Conservation (phyloP, 35 echinoderm and acorn worm species). For the Apostichopus japonicus region DNA sequence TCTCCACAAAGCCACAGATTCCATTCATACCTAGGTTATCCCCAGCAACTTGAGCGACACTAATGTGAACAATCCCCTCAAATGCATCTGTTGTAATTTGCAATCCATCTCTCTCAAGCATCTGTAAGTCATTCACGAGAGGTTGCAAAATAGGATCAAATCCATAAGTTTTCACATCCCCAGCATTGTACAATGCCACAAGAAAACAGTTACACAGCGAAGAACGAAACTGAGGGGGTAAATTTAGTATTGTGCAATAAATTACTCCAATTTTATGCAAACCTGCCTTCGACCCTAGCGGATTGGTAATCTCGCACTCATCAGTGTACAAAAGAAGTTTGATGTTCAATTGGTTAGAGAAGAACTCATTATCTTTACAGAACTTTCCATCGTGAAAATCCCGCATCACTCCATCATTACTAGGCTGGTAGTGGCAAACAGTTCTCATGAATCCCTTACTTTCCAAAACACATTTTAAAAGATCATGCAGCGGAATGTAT, state of each 20-base stretch:
- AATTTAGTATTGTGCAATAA: conserved; percentile 71
- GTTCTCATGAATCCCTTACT: background rate
- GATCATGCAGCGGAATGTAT: background rate
- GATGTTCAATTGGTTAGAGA: conserved; percentile 51
- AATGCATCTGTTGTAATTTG: conserved; percentile 18
- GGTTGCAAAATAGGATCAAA: conserved; percentile 51
- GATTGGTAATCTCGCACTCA: conserved; percentile 71
- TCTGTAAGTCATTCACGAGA: conserved; percentile 58
- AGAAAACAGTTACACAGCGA: conserved; percentile 42
- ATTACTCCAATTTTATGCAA: conserved; percentile 75
- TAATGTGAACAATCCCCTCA: conserved; percentile 35
- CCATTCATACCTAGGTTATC: conserved; percentile 58
- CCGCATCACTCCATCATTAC: background rate
- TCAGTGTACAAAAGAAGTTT: conserved; percentile 66
- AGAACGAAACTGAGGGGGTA: conserved; percentile 41
- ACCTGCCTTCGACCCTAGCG: conserved; percentile 46
- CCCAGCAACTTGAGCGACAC: conserved; percentile 57
- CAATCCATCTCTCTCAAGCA: conserved; percentile 46
- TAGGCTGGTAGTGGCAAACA: conserved; percentile 3
- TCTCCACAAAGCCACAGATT: conserved; percentile 47
- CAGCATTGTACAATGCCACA: conserved; percentile 56
- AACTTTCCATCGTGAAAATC: conserved; percentile 43
- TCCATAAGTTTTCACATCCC: conserved; percentile 70
- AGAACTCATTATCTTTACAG: background rate
- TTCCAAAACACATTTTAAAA: conserved; percentile 16